Evolutionary conservation across 2,113 vertebrate genomes (phyloP).

Genomic region (Brachyistius frenatus): DNA sequence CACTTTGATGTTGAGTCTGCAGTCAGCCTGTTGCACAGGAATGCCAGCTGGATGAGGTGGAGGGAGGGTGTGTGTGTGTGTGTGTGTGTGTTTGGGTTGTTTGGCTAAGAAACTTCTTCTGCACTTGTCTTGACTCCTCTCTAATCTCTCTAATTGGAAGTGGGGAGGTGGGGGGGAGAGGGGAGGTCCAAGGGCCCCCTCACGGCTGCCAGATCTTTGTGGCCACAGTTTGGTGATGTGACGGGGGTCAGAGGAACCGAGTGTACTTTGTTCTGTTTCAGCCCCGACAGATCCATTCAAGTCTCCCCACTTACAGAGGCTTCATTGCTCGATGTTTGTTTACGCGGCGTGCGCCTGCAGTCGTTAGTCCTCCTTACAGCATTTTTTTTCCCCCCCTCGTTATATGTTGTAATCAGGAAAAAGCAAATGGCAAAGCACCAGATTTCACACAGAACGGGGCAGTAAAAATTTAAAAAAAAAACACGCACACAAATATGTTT

Average conservation of each 20-base stretch:
- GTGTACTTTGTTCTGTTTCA: constrained; percentile 9
- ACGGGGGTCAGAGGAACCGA: constrained; percentile 50
- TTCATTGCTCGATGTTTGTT: constrained; percentile 39
- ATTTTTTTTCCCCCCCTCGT: background rate
- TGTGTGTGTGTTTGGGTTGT: constrained; percentile 25
- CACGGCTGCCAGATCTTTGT: constrained; percentile 69
- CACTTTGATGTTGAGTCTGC: constrained; percentile 63
- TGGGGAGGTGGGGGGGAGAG: background rate
- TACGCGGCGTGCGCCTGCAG: background rate
- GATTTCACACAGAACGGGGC: constrained; percentile 35
- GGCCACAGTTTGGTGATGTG: constrained; percentile 56
- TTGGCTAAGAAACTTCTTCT: constrained; percentile 50
- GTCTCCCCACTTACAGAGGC: background rate
- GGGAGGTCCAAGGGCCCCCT: constrained; percentile 38
- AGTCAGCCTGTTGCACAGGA: constrained; percentile 63
- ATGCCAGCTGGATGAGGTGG: constrained; percentile 63
- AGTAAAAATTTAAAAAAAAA: constrained; percentile 22
- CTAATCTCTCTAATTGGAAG: constrained; percentile 75
- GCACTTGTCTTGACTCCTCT: constrained; percentile 72
- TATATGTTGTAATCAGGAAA: constrained; percentile 33
- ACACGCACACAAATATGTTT: constrained; percentile 9
- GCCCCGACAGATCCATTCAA: background rate
- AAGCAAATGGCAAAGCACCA: constrained; percentile 40
- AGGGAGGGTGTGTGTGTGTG: background rate
- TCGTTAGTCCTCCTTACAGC: constrained; percentile 26